phyloP scores from a whole-genome alignment of 2,113 vertebrate species.

The Chaetorhynchus papuensis region DNA sequence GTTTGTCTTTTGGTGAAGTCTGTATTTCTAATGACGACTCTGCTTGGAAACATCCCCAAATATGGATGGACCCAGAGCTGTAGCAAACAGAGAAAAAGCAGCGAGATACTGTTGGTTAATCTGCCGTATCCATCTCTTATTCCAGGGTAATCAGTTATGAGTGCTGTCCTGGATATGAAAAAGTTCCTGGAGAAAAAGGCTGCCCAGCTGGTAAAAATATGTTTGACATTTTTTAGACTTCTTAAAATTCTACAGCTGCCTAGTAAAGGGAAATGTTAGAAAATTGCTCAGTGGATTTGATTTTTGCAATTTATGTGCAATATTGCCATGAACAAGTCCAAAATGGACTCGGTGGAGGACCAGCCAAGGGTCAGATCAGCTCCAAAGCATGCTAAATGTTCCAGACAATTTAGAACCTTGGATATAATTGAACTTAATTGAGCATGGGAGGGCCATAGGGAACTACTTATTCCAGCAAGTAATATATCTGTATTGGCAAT shows the following conservation, averaged over 20 bases:
- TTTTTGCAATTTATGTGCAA: not conserved
- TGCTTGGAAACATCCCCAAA: not conserved
- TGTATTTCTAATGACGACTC: not conserved
- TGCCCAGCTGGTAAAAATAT: slow-evolving; percentile 88
- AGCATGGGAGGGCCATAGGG: not conserved
- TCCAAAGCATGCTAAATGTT: slow-evolving; percentile 2
- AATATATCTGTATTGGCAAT: not conserved
- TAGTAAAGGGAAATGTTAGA: not conserved
- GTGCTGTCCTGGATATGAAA: slow-evolving; percentile 97
- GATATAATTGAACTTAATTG: slow-evolving; percentile 3
- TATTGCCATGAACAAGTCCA: not conserved
- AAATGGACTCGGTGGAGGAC: not conserved
- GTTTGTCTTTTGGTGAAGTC: not conserved
- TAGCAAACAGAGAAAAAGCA: not conserved
- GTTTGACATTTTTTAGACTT: slow-evolving; percentile 5
- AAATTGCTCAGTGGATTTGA: not conserved
- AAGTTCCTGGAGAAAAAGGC: slow-evolving; percentile 89
- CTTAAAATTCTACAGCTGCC: slow-evolving; percentile 10
- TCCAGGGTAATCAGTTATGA: slow-evolving; percentile 92
- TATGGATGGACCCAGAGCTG: not conserved
- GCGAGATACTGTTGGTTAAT: not conserved
- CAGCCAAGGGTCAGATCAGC: not conserved
- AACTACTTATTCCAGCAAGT: not conserved
- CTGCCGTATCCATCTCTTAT: not conserved
- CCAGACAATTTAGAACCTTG: not conserved